Evolutionary conservation across 1,140 invertebrate species (phyloP), one percentile per base, ranked within the genome.

Genomic region (Mactra quadrangularis): DNA sequence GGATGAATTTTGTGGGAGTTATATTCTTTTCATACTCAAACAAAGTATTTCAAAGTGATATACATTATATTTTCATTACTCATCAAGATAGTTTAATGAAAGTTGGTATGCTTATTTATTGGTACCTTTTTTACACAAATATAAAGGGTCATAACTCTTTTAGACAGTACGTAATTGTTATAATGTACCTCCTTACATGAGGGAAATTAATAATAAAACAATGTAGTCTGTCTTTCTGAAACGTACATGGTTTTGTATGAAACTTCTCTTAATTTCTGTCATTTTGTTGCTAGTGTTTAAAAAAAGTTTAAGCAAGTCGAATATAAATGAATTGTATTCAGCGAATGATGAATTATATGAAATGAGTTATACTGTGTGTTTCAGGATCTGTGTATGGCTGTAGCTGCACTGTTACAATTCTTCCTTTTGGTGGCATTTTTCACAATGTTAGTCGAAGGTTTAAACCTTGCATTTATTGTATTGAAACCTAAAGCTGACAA

Each of bases 341-440:
- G 0, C 9, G 0, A 3, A 13, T 11, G 7, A 2, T 29, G n/a
- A 6, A n/a, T n/a, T 55, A 22, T 55, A 22, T 7, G 6, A 7
- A 22, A 4, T 6, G 7, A 55, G 6, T 11, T 57, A 29, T 57
- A 7, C 6, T 7, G 6, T 15, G 38, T 41, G 38, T 15, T 59
- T 0, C 27, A 76, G 74, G 38, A n/a, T 62, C 22, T 59, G 0
- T 76, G 74, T 35, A 76, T 25, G 3, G 59, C 57, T 0, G 62
- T 62, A 35, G 74, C 74, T 0, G 57, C 50, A n/a, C 31, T 62
- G 27, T 57, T 64, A 1, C 74, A 62, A 19, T 31, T 55, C 19
- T 35, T 35, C n/a, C 45, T 41, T 29, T 31, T 76, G 19, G 29
- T 62, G 19, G 74, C 47, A n/a, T 76, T 76, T 29, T 76, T 76